A percentile compares a stretch with the other conserved stretches of the same genome.
Conservation (phyloP, 2,888 invertebrate species). For the Lamellibrachia satsuma region DNA sequence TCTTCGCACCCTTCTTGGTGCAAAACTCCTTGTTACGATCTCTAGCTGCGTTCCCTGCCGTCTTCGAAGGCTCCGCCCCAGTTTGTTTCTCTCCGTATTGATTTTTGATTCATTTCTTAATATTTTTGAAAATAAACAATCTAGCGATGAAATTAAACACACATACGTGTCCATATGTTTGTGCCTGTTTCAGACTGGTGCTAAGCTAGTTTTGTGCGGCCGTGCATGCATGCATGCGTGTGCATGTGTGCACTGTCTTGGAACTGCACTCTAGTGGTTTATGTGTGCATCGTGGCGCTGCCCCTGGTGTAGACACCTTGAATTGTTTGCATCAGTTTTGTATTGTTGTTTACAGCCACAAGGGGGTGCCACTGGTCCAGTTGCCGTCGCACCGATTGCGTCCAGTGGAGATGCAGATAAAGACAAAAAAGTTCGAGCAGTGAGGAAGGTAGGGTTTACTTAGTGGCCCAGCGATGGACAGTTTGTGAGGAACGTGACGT, state of each 20-base stretch:
- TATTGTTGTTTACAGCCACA: neutral
- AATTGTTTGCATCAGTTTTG: neutral
- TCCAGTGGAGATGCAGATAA: neutral
- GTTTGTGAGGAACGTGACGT: too few species aligned
- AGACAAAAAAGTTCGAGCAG: neutral
- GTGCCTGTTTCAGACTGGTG: too few species aligned
- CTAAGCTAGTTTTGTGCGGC: neutral
- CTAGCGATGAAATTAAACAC: too few species aligned
- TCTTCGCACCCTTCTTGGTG: too few species aligned
- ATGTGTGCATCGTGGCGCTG: neutral
- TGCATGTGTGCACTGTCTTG: neutral
- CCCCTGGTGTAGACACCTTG: neutral
- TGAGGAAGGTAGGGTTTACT: neutral
- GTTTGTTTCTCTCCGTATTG: too few species aligned
- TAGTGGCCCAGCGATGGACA: neutral
- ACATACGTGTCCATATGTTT: too few species aligned
- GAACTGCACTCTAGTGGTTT: neutral
- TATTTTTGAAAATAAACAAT: too few species aligned
- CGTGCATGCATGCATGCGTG: too few species aligned
- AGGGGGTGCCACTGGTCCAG: constrained; percentile 12
- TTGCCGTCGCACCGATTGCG: neutral
- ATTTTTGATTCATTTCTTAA: too few species aligned
- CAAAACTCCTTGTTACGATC: too few species aligned
- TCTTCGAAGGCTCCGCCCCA: too few species aligned
- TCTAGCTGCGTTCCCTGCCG: too few species aligned